phyloP scores from a whole-genome alignment of 2,888 invertebrate genomes.

The Megastigmus dorsalis region DNA sequence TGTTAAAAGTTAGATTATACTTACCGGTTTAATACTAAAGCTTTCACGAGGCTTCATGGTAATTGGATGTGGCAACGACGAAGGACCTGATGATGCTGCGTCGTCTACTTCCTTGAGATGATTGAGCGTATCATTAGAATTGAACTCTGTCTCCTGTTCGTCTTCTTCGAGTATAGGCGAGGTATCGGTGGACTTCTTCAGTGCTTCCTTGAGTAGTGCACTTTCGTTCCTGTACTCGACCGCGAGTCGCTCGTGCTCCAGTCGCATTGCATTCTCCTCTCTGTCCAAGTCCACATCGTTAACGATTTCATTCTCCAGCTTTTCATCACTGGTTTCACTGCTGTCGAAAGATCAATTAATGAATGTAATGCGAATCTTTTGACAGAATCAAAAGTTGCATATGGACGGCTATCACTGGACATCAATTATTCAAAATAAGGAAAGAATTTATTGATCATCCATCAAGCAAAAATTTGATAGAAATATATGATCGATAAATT shows the following conservation, averaged over 20 bases:
- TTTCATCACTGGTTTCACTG: slow-evolving; percentile 9
- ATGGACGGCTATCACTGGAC: too few relatives aligned
- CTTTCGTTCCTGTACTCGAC: slow-evolving; percentile 71
- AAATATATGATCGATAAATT: too few relatives aligned
- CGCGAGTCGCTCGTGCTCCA: slow-evolving; percentile 69
- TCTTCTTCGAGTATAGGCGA: slow-evolving; percentile 36
- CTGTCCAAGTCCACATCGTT: slow-evolving; percentile 30
- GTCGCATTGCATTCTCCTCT: slow-evolving; percentile 51
- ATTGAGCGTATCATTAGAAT: background rate
- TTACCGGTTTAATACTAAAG: slow-evolving; percentile 36
- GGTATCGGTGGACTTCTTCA: slow-evolving; percentile 59
- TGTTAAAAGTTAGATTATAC: slow-evolving; percentile 7
- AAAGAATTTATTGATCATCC: too few relatives aligned
- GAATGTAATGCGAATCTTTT: too few relatives aligned
- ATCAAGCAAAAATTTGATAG: too few relatives aligned
- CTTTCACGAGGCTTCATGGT: background rate
- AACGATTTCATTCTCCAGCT: slow-evolving; percentile 8
- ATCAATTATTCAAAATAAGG: too few relatives aligned
- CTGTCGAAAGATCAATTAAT: too few relatives aligned
- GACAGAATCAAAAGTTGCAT: too few relatives aligned
- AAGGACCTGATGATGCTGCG: background rate
- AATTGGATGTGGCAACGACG: background rate
- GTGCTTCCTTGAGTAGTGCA: slow-evolving; percentile 68
- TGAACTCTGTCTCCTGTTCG: slow-evolving; percentile 17
- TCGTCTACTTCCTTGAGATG: background rate